Conservation (phyloP, 2,888 invertebrate genomes). For the Lampropteryx suffumata region DNA sequence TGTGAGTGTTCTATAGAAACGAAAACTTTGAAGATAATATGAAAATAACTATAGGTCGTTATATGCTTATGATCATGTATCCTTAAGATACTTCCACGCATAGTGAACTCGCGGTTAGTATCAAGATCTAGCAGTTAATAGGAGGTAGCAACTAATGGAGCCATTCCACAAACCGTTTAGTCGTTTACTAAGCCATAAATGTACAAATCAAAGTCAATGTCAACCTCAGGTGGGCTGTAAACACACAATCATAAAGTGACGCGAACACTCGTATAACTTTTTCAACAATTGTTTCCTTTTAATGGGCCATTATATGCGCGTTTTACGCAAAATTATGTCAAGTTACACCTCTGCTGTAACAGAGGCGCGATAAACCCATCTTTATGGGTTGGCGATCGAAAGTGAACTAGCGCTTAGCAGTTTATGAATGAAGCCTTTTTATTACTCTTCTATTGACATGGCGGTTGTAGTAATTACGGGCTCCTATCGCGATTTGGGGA, state of each 20-base stretch:
- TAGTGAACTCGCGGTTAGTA: constrained; percentile 34
- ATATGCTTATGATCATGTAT: constrained; percentile 4
- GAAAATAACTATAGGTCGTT: constrained; percentile 23
- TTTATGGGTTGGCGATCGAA: constrained; percentile 79
- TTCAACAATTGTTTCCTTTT: constrained; percentile 83
- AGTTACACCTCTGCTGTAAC: constrained; percentile 80
- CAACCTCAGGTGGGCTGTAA: constrained; percentile 79
- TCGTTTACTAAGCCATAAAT: constrained; percentile 75
- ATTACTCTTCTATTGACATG: constrained; percentile 77
- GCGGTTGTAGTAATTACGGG: constrained; percentile 74
- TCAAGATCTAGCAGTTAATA: constrained; percentile 33
- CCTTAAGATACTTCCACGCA: constrained; percentile 11
- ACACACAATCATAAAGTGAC: constrained; percentile 81
- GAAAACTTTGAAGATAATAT: constrained; percentile 26
- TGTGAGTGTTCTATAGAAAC: constrained; percentile 19
- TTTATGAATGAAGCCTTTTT: constrained; percentile 80
- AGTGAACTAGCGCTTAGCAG: constrained; percentile 65
- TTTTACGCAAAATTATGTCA: constrained; percentile 82
- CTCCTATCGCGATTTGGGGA: constrained; percentile 71
- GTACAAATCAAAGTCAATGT: constrained; percentile 82
- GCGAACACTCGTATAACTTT: constrained; percentile 81
- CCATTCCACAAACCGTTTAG: constrained; percentile 62
- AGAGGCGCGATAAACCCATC: constrained; percentile 78
- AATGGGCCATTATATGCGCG: constrained; percentile 81
- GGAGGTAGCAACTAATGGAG: constrained; percentile 43